Evolutionary conservation across 2,888 invertebrate species (phyloP), one percentile per base, ranked within the genome.

Genomic region (Hirudinaria manillensis): DNA sequence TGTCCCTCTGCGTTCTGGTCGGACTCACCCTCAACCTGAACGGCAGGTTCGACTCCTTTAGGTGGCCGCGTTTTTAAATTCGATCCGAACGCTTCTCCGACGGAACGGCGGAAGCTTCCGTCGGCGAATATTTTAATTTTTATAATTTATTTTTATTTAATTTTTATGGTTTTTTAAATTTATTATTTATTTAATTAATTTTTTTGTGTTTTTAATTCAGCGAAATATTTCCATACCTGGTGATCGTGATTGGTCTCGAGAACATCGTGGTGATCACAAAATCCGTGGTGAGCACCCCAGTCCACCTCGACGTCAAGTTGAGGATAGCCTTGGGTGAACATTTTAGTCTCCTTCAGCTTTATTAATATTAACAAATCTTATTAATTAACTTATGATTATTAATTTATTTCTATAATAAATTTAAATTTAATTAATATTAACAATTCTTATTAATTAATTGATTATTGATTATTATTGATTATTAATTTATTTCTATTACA

Each of bases 241-340:
- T 96, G 0, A 91, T 97, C 77, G 89, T 98, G 66, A 92, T 99
- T 74, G 97, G 97, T 0, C 87, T 98, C 73, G 98, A 98, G 87
- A 87, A 87, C 80, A 84, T 85, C 3, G 79, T 87, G 27, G 86
- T 86, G 27, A 80, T 86, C 67, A 86, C 86, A n/a, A 84, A 85
- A 84, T 94, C 96, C 81, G 94, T 99, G 0, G 93, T 95, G 0
- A 92, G 93, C 1, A 94, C 94, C 2, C 91, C 94, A 1, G 86
- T 89, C 1, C 91, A 96, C 80, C 89, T 98, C 72, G 97, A 98
- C 85, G 93, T 95, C 7, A 95, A 96, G 86, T 93, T 96, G 79
- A 89, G 97, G 24, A 90, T 98, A 3, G 96, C 97, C 0, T 93
- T 94, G 82, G 86, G 86, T 86, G 77, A 76, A 45, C 45, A 45